These are phyloP conservation scores for Argyresthia goedartella DNA, from an alignment of 2,888 invertebrate genomes.

Conservation along the genomic window DNA sequence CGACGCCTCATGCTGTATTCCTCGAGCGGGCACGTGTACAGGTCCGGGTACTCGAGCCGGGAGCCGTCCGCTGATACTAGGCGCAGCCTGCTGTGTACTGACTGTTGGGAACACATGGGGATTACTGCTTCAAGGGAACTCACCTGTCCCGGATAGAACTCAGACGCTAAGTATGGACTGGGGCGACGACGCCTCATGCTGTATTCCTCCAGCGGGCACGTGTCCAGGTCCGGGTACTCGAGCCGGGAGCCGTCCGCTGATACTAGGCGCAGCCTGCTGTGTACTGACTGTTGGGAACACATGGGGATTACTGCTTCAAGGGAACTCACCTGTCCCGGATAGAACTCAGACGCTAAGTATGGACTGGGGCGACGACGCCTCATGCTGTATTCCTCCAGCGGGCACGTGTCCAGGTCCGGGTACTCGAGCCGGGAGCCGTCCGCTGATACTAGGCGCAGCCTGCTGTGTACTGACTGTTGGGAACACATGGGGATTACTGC, in stretches of 20 bases:
- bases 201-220: conserved; percentile 78
- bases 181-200: conserved; percentile 75
- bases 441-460: no score
- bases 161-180: conserved; percentile 56
- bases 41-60: conserved; percentile 73
- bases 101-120: no score
- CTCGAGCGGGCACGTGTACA: conserved; percentile 77
- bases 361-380: conserved; percentile 70
- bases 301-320: no score
- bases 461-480: no score
- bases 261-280: conserved; percentile 75
- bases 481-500: no score
- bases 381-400: conserved; percentile 79
- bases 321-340: conserved; percentile 38
- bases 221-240: conserved; percentile 75
- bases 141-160: conserved; percentile 71
- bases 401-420: conserved; percentile 77
- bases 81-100: no score
- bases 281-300: conserved; percentile 66
- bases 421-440: no score
- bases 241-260: conserved; percentile 77
- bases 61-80: no score
- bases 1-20: conserved; percentile 79
- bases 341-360: conserved; percentile 60
- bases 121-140: no score